Conservation (phyloP, 2,888 invertebrate genomes). For the Thecophora atra region DNA sequence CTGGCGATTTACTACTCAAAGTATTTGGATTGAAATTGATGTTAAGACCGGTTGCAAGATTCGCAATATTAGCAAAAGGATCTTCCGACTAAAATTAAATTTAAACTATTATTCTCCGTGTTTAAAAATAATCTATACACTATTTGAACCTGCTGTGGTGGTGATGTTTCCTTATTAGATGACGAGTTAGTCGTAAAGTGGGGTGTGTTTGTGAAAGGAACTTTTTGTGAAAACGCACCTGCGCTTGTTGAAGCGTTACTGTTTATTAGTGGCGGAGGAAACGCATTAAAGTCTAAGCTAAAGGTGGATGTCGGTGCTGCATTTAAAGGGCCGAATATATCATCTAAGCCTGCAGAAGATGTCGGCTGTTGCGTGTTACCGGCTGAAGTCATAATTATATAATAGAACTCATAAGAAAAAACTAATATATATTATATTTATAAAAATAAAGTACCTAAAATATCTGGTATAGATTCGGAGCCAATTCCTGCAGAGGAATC, state of each 20-base stretch:
- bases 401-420: background rate
- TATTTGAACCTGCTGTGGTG: conserved; percentile 66
- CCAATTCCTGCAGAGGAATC: conserved; percentile 61
- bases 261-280: conserved; percentile 44
- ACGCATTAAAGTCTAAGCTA: conserved; percentile 54
- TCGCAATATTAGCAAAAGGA: conserved; percentile 79
- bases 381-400: conserved; percentile 34
- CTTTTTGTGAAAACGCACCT: conserved; percentile 43
- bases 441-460: conserved; percentile 48
- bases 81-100: conserved; percentile 66
- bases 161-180: conserved; percentile 65
- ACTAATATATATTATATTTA: background rate
- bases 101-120: background rate
- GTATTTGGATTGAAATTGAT: conserved; percentile 63
- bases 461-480: conserved; percentile 61
- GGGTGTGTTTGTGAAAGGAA: conserved; percentile 49
- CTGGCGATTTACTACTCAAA: conserved; percentile 58
- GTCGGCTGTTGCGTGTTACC: conserved; percentile 52
- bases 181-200: conserved; percentile 49
- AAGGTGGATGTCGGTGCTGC: conserved; percentile 45
- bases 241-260: conserved; percentile 7
- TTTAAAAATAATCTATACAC: conserved; percentile 4
- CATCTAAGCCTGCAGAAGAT: conserved; percentile 68
- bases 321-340: conserved; percentile 72
- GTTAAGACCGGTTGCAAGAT: conserved; percentile 64